Conservation (phyloP, 2,888 invertebrate species). For the Cheilosia variabilis region DNA sequence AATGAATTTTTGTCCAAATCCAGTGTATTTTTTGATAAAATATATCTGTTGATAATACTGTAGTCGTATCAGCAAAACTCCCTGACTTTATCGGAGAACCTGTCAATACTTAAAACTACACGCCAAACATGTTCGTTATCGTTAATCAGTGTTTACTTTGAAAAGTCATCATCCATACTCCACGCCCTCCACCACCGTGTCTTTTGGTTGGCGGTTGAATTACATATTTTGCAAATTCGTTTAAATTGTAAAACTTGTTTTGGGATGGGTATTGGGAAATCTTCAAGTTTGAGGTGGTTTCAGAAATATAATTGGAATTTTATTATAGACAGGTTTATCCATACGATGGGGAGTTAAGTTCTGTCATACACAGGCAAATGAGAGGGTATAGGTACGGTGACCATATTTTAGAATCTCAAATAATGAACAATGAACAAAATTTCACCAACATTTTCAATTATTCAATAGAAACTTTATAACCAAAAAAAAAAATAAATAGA, state of each 20-base stretch:
- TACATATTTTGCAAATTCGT: conserved; percentile 44
- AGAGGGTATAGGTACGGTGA: no score
- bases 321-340: conserved; percentile 17
- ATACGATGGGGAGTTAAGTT: background rate
- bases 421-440: no score
- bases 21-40: conserved; percentile 2
- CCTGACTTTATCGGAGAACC: conserved; percentile 20
- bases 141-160: conserved; percentile 26
- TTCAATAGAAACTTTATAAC: no score
- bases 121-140: conserved; percentile 33
- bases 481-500: no score
- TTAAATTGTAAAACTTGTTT: conserved; percentile 43
- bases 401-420: no score
- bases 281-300: conserved; percentile 36
- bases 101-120: conserved; percentile 35
- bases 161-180: conserved; percentile 16
- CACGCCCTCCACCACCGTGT: no score
- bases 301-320: conserved; percentile 6
- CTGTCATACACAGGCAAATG: background rate
- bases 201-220: background rate
- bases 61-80: background rate
- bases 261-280: conserved; percentile 39
- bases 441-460: no score
- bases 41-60: conserved; percentile 9
- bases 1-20: conserved; percentile 16